Conservation (phyloP, 1,140 invertebrate genomes). For the Drosophila hydei region DNA sequence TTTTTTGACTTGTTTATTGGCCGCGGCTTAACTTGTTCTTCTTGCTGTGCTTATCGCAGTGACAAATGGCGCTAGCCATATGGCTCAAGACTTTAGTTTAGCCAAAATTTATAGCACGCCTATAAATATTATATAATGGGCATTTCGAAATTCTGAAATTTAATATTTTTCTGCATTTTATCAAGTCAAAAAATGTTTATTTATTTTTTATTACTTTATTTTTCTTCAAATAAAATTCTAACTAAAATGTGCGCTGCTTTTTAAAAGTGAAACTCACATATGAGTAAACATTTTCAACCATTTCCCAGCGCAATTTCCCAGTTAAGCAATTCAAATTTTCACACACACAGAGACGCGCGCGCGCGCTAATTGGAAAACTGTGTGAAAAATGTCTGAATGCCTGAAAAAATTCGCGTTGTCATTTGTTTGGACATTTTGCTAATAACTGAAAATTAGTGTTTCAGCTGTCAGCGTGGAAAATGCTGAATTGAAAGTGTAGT, state of each 20-base stretch:
- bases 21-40: constrained; percentile 29
- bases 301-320: background rate
- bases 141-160: too few relatives aligned
- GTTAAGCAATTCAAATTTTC: background rate
- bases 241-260: background rate
- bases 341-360: too few relatives aligned
- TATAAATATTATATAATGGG: background rate
- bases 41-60: constrained; percentile 37
- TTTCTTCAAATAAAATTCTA: too few relatives aligned
- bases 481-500: constrained; percentile 3
- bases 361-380: constrained; percentile 7
- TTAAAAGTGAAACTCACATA: background rate
- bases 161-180: too few relatives aligned
- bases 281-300: constrained; percentile 2
- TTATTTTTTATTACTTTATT: background rate
- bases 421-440: constrained; percentile 75
- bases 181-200: background rate
- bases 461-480: constrained; percentile 42
- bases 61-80: constrained; percentile 53
- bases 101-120: constrained; percentile 3
- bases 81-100: constrained; percentile 21
- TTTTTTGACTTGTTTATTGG: constrained; percentile 70
- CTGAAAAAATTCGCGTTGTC: constrained; percentile 51
- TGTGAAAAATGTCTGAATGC: constrained; percentile 8
- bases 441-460: constrained; percentile 75